Evolutionary conservation across 2,888 invertebrate genomes (phyloP).

Genomic region (Hypsopygia costalis): DNA sequence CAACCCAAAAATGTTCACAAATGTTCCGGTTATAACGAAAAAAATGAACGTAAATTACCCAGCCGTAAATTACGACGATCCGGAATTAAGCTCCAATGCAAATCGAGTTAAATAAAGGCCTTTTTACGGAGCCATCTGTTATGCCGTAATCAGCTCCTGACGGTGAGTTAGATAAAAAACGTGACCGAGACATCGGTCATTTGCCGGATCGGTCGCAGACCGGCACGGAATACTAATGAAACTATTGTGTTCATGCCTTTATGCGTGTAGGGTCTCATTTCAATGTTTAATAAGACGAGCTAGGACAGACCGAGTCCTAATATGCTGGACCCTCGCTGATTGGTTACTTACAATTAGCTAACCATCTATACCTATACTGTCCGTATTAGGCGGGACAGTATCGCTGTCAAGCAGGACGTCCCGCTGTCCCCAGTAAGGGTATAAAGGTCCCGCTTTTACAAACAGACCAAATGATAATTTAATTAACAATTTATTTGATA

Average conservation of each 20-base stretch:
- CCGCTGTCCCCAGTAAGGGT: no score
- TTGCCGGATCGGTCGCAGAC: slow-evolving; percentile 19
- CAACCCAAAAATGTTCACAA: slow-evolving; percentile 9
- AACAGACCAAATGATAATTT: no score
- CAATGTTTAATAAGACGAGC: no score
- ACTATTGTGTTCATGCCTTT: slow-evolving; percentile 23
- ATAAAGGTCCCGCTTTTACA: no score
- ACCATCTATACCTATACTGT: no score
- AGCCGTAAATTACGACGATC: slow-evolving; percentile 14
- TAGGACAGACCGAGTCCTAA: no score
- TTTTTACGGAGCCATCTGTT: slow-evolving; percentile 21
- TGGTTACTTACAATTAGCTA: no score
- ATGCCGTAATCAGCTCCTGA: slow-evolving; percentile 16
- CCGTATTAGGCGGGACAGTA: no score
- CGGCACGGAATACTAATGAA: slow-evolving; percentile 36
- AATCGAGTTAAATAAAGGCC: slow-evolving; percentile 26
- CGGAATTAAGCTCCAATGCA: slow-evolving; percentile 27
- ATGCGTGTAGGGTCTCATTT: background rate
- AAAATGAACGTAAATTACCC: slow-evolving; percentile 22
- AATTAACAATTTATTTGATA: no score
- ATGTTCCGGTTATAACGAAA: slow-evolving; percentile 16
- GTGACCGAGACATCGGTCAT: slow-evolving; percentile 29
- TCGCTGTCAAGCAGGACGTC: no score
- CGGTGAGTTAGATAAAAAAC: slow-evolving; percentile 14
- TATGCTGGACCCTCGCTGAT: no score